phyloP scores from a whole-genome alignment of 30 jellyfish, hydroid and myxozoan genomes.

The Chironex yamaguchii region DNA sequence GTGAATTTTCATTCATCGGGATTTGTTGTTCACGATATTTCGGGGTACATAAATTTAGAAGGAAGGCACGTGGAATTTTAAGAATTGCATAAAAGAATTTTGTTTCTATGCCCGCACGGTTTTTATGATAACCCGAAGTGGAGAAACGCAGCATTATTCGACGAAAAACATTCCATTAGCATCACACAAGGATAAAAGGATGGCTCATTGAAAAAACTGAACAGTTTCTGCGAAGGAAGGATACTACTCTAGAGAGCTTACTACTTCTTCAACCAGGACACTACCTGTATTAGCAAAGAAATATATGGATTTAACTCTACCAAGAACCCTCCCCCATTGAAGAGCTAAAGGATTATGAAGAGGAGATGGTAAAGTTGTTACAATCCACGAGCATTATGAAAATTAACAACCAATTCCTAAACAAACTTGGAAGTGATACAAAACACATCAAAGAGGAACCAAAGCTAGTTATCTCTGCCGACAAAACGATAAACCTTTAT shows the following conservation, averaged over 20 bases:
- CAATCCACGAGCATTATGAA: conserved; percentile 10
- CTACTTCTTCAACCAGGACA: no score
- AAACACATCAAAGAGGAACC: not conserved
- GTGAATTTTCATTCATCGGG: no score
- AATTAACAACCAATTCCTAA: conserved; percentile 5
- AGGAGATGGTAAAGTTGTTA: conserved; percentile 36
- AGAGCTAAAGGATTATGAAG: conserved; percentile 16
- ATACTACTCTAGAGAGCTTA: conserved; percentile 84
- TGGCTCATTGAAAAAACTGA: no score
- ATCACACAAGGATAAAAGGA: no score
- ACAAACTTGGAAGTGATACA: conserved; percentile 18
- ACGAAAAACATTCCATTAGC: no score
- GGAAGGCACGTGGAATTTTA: no score
- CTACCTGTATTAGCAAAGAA: not conserved
- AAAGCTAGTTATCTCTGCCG: conserved; percentile 41
- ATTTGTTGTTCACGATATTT: no score
- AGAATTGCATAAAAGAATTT: no score
- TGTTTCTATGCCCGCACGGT: no score
- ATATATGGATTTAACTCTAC: conserved; percentile 28
- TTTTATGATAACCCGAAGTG: no score
- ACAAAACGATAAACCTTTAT: conserved; percentile 39
- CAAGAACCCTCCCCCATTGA: conserved; percentile 55
- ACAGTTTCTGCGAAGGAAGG: conserved; percentile 52
- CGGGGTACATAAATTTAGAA: no score
- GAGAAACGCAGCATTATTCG: no score